These are phyloP conservation scores for Spatula clypeata DNA, from an alignment of 2,797 vertebrate species.

Conservation along the genomic window DNA sequence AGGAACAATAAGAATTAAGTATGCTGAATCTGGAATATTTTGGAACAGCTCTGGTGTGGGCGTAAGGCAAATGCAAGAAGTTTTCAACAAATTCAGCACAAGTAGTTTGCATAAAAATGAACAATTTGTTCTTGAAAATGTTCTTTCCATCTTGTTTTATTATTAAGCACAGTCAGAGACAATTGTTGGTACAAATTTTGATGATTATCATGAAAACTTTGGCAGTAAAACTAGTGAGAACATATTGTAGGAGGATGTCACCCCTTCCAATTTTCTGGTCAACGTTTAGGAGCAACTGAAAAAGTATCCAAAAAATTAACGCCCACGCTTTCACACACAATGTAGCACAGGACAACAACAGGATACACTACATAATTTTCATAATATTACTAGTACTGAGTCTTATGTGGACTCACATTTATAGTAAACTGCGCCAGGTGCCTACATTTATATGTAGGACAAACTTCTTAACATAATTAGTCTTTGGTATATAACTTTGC, in stretches of 20 bases:
- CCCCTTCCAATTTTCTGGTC: not conserved
- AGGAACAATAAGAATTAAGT: constrained; percentile 42
- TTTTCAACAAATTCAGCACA: constrained; percentile 36
- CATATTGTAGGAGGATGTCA: not conserved
- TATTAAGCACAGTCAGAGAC: constrained; percentile 3
- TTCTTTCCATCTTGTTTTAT: constrained; percentile 47
- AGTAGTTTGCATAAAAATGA: constrained; percentile 48
- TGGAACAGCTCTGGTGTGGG: constrained; percentile 12
- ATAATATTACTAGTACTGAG: not conserved
- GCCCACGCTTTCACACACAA: not conserved
- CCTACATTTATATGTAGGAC: not conserved
- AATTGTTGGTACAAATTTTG: constrained; percentile 22
- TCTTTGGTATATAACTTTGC: not conserved
- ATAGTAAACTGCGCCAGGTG: not conserved
- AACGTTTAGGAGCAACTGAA: not conserved
- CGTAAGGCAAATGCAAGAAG: not conserved
- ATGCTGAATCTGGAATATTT: constrained; percentile 21
- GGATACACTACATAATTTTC: not conserved
- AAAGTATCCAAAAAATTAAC: not conserved
- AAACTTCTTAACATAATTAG: not conserved
- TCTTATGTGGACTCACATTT: not conserved
- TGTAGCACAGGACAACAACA: not conserved
- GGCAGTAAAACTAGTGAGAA: constrained; percentile 21
- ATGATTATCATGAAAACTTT: constrained; percentile 36
- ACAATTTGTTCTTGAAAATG: constrained; percentile 54